Evolutionary conservation across 2,113 vertebrate genomes (phyloP).

Genomic region (Tympanuchus pallidicinctus): DNA sequence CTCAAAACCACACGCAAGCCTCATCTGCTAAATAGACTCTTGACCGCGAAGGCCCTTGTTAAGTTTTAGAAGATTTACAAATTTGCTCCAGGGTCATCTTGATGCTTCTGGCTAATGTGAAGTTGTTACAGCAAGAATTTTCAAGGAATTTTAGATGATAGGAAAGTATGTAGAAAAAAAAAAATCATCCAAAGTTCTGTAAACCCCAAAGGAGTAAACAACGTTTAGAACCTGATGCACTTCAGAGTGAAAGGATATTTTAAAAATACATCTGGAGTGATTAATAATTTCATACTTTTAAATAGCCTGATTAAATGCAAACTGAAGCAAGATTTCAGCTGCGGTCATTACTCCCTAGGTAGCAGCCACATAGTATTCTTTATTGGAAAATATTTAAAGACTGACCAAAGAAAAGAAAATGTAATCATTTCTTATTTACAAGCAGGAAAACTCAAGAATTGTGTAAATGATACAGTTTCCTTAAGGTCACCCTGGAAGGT

Average conservation of each 20-base stretch:
- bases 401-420: conserved; percentile 6
- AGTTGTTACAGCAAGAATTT: neutral
- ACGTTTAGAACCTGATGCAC: neutral
- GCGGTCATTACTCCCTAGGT: conserved; percentile 4
- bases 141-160: neutral
- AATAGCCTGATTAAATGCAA: neutral
- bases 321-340: neutral
- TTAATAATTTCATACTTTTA: conserved; percentile 7
- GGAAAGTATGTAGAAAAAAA: neutral
- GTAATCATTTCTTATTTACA: neutral
- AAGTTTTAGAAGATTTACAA: conserved; percentile 34
- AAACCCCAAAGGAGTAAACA: neutral
- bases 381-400: neutral
- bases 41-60: neutral
- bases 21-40: conserved; percentile 10
- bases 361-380: neutral
- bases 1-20: neutral
- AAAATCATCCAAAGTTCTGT: neutral
- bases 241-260: conserved; percentile 8
- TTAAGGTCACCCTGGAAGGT: neutral
- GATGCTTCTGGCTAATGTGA: conserved; percentile 2
- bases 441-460: neutral
- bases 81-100: conserved; percentile 41
- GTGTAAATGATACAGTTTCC: neutral
- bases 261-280: neutral